Base-by-base conservation (phyloP, 2,113 vertebrate species). In the Apodemus speciosus region DNA sequence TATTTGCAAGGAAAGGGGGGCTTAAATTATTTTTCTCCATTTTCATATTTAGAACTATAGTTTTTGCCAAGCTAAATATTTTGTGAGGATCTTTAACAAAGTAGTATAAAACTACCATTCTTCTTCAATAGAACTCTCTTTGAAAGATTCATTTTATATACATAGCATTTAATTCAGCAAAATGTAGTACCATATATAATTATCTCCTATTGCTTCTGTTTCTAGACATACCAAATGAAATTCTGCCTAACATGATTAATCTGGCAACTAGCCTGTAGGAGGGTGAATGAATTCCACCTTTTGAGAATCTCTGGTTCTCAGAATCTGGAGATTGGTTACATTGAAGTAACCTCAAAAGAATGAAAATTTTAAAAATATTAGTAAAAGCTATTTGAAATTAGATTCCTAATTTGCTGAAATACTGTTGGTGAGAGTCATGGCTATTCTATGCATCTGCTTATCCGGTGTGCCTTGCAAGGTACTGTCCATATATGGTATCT, bases 1-100 rank as follows among this genome's bases (percentile, higher is more conserved):
- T 92, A 92, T 96, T 97, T 96, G 95, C 53, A 92, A 83, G 91
- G 93, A 93, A 96, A 83, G 77, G 92, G 95, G 81, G 71, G 91
- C 91, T 96, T 91, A 90, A 89, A 94, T 94, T 95, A 93, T 85
- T 94, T 97, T 94, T 95, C 86, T 92, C 84, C 85, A 64, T 93
- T 83, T 94, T 96, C 87, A 91, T 92, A 96, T 93, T 95, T 92
- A 89, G 79, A 85, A 93, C 93, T 86, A 94, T 13, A 91, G 53
- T 30, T 66, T 96, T 94, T 88, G 87, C 93, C 94, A 96, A 96
- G 76, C 75, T 76, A 97, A 96, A 95, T 96, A 96, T n/a, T 77
- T 96, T 89, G 20, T 77, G 71, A 93, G 91, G 51, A 79, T 85
- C 53, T 85, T 92, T 95, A 90, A 38, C 66, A 91, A 94, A 95